These are phyloP conservation scores for Cygnus olor DNA, from an alignment of 2,797 vertebrate genomes.

Conservation along the genomic window DNA sequence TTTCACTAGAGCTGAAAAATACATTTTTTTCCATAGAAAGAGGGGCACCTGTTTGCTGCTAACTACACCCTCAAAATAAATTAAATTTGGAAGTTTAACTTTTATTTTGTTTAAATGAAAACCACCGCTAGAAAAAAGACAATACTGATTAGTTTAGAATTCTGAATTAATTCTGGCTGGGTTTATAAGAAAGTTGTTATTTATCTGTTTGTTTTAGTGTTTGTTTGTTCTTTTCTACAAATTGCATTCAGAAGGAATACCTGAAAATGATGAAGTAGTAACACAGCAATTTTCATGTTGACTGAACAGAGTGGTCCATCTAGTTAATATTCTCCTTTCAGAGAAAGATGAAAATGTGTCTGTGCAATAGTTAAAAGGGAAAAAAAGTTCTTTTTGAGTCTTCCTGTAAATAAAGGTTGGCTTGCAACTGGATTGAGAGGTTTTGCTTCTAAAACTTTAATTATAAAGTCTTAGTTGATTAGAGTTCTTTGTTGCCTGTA, in stretches of 20 bases:
- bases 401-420: neutral
- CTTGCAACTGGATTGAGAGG: neutral
- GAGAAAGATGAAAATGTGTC: neutral
- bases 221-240: neutral
- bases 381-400: neutral
- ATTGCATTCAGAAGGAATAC: neutral
- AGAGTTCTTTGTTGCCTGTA: neutral
- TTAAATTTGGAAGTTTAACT: neutral
- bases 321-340: neutral
- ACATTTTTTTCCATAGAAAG: neutral
- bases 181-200: neutral
- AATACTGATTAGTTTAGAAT: neutral
- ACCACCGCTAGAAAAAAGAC: neutral
- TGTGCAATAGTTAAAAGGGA: neutral
- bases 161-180: neutral
- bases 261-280: neutral
- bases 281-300: neutral
- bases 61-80: neutral
- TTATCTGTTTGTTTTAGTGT: neutral
- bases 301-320: neutral
- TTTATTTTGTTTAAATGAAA: neutral
- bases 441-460: neutral
- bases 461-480: neutral
- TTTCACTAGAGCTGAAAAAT: neutral
- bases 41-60: neutral